Conservation (phyloP, 2,888 invertebrate genomes). For the Ormyrus pomaceus region DNA sequence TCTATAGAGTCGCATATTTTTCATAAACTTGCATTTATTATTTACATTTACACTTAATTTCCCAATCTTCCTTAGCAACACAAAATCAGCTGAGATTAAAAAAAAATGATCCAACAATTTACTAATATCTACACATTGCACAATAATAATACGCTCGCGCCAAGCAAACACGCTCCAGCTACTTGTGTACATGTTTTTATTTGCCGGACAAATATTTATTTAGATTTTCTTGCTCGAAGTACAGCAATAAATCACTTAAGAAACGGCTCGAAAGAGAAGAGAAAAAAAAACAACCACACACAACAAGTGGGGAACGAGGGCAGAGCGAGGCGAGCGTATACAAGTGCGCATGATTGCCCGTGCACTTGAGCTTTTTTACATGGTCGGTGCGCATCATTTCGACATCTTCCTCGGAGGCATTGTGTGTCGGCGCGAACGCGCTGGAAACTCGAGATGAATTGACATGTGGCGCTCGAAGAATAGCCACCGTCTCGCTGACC, state of each 20-base stretch:
- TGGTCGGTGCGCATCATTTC: slow-evolving; percentile 35
- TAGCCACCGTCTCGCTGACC: not conserved
- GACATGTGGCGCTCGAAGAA: slow-evolving; percentile 33
- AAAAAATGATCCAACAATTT: too few species aligned
- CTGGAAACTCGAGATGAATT: slow-evolving; percentile 40
- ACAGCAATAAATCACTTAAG: too few species aligned
- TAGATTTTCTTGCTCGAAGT: not conserved
- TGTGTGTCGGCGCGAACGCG: slow-evolving; percentile 2
- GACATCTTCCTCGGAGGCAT: slow-evolving; percentile 32
- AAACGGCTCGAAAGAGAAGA: not conserved
- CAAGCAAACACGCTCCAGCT: not conserved
- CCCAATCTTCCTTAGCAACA: too few species aligned
- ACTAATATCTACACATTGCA: too few species aligned
- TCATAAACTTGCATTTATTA: too few species aligned
- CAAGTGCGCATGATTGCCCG: slow-evolving; percentile 14
- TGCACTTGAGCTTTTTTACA: slow-evolving; percentile 34
- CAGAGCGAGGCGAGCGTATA: not conserved
- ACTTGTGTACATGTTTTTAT: not conserved
- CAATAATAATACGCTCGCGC: too few species aligned
- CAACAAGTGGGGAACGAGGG: not conserved
- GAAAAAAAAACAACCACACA: not conserved
- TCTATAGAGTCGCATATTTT: too few species aligned
- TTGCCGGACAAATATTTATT: not conserved
- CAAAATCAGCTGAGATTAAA: too few species aligned
- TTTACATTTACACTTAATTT: too few species aligned